Percentiles rank a stretch among this genome's conserved stretches.
Evolutionary conservation across 2,888 invertebrate species (phyloP).

Genomic region (Caenorhabditis plicata): DNA sequence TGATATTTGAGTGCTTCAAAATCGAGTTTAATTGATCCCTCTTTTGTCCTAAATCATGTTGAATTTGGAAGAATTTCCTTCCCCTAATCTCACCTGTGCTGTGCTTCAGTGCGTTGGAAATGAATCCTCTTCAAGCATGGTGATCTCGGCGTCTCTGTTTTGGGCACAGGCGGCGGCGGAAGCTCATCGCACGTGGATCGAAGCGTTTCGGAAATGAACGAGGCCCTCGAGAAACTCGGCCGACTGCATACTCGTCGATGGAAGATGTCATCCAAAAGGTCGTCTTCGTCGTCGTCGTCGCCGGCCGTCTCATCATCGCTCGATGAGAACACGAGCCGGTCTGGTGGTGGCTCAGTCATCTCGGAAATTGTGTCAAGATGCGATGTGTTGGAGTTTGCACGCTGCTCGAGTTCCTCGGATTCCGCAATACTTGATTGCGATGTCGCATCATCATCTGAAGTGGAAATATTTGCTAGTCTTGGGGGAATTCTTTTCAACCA

Average conservation of each 20-base stretch:
- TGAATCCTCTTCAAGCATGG: conserved; percentile 50
- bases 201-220: conserved; percentile 33
- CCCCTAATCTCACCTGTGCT: conserved; percentile 14
- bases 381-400: conserved; percentile 7
- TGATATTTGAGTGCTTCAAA: conserved; percentile 29
- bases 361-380: conserved; percentile 31
- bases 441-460: conserved; percentile 24
- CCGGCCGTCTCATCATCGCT: conserved; percentile 23
- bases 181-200: conserved; percentile 25
- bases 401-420: conserved; percentile 26
- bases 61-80: conserved; percentile 4
- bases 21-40: conserved; percentile 18
- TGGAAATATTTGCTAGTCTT: conserved; percentile 2
- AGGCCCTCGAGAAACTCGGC: conserved; percentile 9
- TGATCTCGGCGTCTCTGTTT: conserved; percentile 36
- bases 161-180: conserved; percentile 15
- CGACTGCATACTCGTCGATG: too few relatives aligned
- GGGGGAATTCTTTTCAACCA: conserved; percentile 11
- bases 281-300: conserved; percentile 19
- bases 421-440: conserved; percentile 35
- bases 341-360: conserved; percentile 26
- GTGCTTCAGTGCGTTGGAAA: conserved; percentile 44
- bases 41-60: conserved; percentile 18
- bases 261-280: neutral
- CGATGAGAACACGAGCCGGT: conserved; percentile 27